Evolutionary conservation across 2,113 vertebrate species (phyloP).

Genomic region (Carollia perspicillata): DNA sequence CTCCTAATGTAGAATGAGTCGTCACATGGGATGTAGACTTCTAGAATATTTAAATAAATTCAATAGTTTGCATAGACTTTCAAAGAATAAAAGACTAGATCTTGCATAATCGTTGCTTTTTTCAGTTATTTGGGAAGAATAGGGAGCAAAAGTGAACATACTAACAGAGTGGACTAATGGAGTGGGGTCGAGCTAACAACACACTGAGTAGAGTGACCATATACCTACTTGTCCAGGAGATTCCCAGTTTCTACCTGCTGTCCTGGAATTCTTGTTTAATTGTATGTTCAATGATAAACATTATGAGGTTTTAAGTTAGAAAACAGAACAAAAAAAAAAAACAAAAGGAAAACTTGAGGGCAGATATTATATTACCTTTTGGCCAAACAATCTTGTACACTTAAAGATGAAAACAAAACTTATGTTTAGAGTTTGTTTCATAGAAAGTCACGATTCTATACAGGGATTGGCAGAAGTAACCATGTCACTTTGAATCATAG

Average conservation of each 20-base stretch:
- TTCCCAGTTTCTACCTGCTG: background rate
- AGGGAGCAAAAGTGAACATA: background rate
- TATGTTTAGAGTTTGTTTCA: background rate
- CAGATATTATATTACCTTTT: background rate
- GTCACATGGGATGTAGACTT: background rate
- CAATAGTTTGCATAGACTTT: background rate
- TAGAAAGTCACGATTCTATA: background rate
- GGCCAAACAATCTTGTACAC: background rate
- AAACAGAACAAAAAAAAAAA: background rate
- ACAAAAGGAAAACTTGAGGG: background rate
- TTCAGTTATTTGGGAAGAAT: background rate
- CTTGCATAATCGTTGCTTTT: background rate
- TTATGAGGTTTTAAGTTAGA: background rate
- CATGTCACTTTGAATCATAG: background rate
- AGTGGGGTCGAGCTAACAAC: background rate
- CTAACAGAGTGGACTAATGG: background rate
- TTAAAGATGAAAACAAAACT: conserved; percentile 22
- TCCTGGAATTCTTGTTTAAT: background rate
- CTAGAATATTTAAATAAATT: background rate
- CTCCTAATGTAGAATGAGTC: background rate
- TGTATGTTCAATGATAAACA: background rate
- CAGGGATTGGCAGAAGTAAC: background rate
- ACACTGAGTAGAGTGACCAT: background rate
- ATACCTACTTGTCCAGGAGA: background rate
- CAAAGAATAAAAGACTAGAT: background rate